These are phyloP conservation scores for Panopea generosa DNA, from an alignment of 2,888 invertebrate species.

Conservation along the genomic window DNA sequence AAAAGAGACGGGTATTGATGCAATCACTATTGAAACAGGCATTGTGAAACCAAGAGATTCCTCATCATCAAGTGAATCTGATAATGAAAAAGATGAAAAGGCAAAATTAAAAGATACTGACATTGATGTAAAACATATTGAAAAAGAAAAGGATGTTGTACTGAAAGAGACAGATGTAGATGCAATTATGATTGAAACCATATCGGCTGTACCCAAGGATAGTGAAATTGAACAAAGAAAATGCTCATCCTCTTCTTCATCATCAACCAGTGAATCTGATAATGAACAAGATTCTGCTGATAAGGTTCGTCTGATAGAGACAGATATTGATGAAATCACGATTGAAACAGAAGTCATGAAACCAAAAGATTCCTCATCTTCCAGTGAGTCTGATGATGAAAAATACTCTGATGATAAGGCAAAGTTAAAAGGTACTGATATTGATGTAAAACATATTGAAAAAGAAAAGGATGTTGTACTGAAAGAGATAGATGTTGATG, in stretches of 20 bases:
- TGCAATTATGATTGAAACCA: slow-evolving; percentile 2
- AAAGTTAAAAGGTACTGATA: background rate
- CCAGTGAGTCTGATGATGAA: background rate
- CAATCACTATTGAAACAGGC: no score
- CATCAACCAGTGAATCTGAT: slow-evolving; percentile 10
- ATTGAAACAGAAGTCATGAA: no score
- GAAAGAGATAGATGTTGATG: background rate
- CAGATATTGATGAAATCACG: slow-evolving; percentile 1
- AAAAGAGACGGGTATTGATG: no score
- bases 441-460: no score
- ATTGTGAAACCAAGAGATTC: no score
- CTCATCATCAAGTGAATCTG: background rate
- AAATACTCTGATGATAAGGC: background rate
- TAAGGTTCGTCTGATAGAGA: slow-evolving; percentile 5
- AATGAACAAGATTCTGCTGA: background rate
- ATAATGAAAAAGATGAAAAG: background rate
- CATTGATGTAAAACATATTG: background rate
- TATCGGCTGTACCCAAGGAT: background rate
- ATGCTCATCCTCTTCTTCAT: slow-evolving; percentile 6
- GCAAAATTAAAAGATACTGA: background rate
- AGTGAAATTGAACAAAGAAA: no score
- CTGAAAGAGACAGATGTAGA: slow-evolving; percentile 18
- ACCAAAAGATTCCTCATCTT: no score
- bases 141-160: no score
- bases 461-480: background rate